A percentile compares a stretch with the other conserved stretches of the same genome.
Evolutionary conservation across 2,888 invertebrate genomes (phyloP).

Genomic region (Osmoderma eremita): DNA sequence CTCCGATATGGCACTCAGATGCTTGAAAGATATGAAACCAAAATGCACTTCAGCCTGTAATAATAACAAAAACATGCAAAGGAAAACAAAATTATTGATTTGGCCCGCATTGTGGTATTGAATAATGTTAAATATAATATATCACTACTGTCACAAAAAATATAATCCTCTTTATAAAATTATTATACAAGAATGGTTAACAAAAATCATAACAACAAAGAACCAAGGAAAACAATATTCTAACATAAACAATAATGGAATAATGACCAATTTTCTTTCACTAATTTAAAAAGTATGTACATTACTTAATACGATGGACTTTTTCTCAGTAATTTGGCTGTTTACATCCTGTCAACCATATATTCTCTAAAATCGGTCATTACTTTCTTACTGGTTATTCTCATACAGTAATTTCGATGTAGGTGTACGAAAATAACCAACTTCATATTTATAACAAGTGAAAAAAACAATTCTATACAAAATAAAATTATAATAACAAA

Average conservation of each 20-base stretch:
- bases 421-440: conserved; percentile 11
- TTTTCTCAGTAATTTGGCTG: neutral
- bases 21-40: conserved; percentile 7
- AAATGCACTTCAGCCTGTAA: neutral
- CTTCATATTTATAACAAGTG: conserved; percentile 17
- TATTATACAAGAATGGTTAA: conserved; percentile 37
- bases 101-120: conserved; percentile 9
- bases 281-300: neutral
- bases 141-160: conserved; percentile 37
- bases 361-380: conserved; percentile 13
- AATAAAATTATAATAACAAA: conserved; percentile 41
- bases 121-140: conserved; percentile 30
- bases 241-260: conserved; percentile 10
- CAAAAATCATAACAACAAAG: conserved; percentile 34
- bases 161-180: conserved; percentile 35
- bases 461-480: conserved; percentile 38
- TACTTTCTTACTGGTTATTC: conserved; percentile 4
- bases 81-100: conserved; percentile 2
- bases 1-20: conserved; percentile 23
- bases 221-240: conserved; percentile 14
- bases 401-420: neutral
- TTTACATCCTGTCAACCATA: neutral
- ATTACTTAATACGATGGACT: neutral
- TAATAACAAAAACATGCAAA: neutral
- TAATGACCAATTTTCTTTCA: conserved; percentile 16